phyloP scores from a whole-genome alignment of 1,140 invertebrate genomes.

The Metaphire vulgaris region DNA sequence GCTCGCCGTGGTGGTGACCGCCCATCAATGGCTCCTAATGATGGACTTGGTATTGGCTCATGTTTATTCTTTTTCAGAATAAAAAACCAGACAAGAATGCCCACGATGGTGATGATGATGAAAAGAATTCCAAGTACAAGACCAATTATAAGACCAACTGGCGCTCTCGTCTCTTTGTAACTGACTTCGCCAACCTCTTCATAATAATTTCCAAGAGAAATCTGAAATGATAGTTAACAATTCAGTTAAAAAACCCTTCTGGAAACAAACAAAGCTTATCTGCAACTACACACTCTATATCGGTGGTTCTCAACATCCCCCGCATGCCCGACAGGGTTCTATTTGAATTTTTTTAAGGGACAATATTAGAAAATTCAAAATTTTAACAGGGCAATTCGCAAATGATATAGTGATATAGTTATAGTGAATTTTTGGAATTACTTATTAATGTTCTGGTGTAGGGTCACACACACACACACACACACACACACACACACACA shows the following conservation, averaged over 20 bases:
- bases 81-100: slow-evolving; percentile 34
- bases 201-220: not conserved
- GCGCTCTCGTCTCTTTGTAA: not conserved
- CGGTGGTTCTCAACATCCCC: too few relatives aligned
- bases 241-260: not conserved
- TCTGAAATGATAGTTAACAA: not conserved
- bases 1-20: not conserved
- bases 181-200: not conserved
- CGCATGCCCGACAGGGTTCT: too few relatives aligned
- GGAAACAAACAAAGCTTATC: too few relatives aligned
- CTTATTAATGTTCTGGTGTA: too few relatives aligned
- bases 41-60: not conserved
- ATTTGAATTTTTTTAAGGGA: too few relatives aligned
- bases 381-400: too few relatives aligned
- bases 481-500: slow-evolving; percentile 18
- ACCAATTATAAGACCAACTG: not conserved
- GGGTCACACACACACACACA: not conserved
- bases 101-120: not conserved
- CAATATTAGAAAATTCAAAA: too few relatives aligned
- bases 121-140: not conserved
- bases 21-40: not conserved
- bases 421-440: too few relatives aligned
- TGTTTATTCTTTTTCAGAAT: not conserved
- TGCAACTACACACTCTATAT: too few relatives aligned
- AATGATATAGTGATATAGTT: too few relatives aligned